phyloP scores from a whole-genome alignment of 2,888 invertebrate genomes.

The Idaea aversata region DNA sequence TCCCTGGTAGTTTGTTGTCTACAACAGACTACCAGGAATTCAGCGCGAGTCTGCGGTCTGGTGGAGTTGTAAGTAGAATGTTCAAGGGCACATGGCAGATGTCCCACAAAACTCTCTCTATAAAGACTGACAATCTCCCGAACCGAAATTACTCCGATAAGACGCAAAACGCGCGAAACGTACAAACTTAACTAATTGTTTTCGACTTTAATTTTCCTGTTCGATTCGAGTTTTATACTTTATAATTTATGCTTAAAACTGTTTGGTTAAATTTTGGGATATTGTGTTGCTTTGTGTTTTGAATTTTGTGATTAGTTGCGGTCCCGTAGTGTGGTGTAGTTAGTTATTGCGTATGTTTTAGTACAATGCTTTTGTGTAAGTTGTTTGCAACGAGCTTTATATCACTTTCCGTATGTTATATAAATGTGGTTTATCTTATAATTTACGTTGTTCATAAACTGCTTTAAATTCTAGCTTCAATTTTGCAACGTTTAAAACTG shows the following conservation, averaged over 20 bases:
- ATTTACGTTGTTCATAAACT: not conserved
- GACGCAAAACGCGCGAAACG: slow-evolving; percentile 33
- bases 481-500: not conserved
- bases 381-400: slow-evolving; percentile 9
- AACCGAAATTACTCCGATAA: slow-evolving; percentile 45
- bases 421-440: not conserved
- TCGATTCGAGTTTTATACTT: not conserved
- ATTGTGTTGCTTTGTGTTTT: not conserved
- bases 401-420: not conserved
- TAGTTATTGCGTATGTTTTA: slow-evolving; percentile 23
- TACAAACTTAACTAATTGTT: slow-evolving; percentile 31
- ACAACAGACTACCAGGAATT: too few relatives aligned
- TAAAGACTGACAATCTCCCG: slow-evolving; percentile 37
- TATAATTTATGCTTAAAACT: not conserved
- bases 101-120: slow-evolving; percentile 27
- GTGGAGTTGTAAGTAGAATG: not conserved
- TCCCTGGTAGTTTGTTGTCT: too few relatives aligned
- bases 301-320: slow-evolving; percentile 6
- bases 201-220: slow-evolving; percentile 24
- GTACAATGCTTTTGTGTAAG: slow-evolving; percentile 16
- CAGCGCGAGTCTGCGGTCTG: not conserved
- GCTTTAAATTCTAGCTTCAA: not conserved
- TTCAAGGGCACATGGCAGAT: slow-evolving; percentile 10
- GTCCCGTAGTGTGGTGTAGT: slow-evolving; percentile 19
- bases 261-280: not conserved